Base-by-base conservation (phyloP, 2,113 vertebrate genomes). In the Neolamprologus cancellatus region DNA sequence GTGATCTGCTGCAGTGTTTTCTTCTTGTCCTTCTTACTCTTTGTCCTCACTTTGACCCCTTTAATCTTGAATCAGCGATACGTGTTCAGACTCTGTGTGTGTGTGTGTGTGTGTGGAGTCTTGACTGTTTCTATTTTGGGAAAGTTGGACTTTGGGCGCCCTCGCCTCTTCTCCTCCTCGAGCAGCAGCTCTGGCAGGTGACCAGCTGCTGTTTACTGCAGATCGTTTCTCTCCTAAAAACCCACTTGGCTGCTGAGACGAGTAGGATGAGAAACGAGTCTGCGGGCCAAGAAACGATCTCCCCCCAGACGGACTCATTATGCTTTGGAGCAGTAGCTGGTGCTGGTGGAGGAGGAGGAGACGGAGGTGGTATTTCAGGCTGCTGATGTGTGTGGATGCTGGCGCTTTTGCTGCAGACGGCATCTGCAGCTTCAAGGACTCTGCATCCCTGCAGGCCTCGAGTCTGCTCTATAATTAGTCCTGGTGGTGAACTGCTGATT, bases 381-480 rank as follows among this genome's bases (percentile, higher is more conserved):
- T 25, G 82, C 79, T 66, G 79, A 59, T 88, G 88, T 52, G 88
- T 83, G 30, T 79, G 74, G 53, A 78, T 78, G 48, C 18, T 15
- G 52, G 15, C 4, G 34, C 2, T 50, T 79, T 20, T 50, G 59
- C 84, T 41, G 79, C 85, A 48, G 88, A 82, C 71, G 0, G 46
- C n/a, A 50, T 81, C 79, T 80, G 87, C 76, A 54, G 81, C 81
- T 74, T 66, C 23, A 52, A 82, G 84, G 85, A 78, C 87, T 69
- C 48, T 18, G 83, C 61, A 10, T 81, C 87, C 81, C 89, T 8
- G 57, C 52, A 48, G 89, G 54, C 82, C 78, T 41, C 14, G 3
- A 4, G 59, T 81, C 55, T 7, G 88, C 81, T 59, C 69, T 83
- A 54, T 91, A 86, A 93, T 92, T 90, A 86, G 85, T 92, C 82